Evolutionary conservation across 2,888 invertebrate species (phyloP), one percentile per base, ranked within the genome.

Genomic region (Callyntrura guangdongensis): DNA sequence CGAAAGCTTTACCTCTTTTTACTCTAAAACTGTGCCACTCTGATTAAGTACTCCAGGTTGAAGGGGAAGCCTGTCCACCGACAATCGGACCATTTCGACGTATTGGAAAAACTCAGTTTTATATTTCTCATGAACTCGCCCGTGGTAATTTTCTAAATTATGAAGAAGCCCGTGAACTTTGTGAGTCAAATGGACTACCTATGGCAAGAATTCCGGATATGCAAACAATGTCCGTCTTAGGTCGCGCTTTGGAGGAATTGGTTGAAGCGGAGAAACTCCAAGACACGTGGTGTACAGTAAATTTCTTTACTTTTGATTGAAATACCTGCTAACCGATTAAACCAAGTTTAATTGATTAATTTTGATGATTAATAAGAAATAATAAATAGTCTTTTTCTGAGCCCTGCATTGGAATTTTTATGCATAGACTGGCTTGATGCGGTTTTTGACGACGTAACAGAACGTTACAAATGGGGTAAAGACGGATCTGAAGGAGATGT

Each of bases 381-480:
- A 36, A 4, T 36, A 36, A 36, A n/a, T n/a, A n/a, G n/a, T n/a
- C n/a, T n/a, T 36, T 36, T 36, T 36, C 3, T 36, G 36, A 2
- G 36, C 36, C 36, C 53, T 53, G n/a, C 12, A n/a, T 49, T 49
- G 8, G 11, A 49, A 11, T 49, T 49, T 14, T 14, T n/a, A 14
- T 14, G n/a, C 53, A 53, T n/a, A 85, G 85, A 85, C 25, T 85
- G 85, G 85, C 72, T 85, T 5, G 85, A 72, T 85, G 85, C 85
- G 0, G n/a, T 8, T 14, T 85, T 20, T 72, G 56, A 72, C 12
- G 72, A 72, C 3, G n/a, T 17, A 1, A 17, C 25, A n/a, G 36
- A 85, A 59, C 45, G n/a, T 1, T 85, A 85, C 49, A 14, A 53
- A 3, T 85, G 85, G 85, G 67, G 56, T 5, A 56, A 27, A 17